A percentile compares a stretch with the other conserved stretches of the same genome.
Evolutionary conservation across 1,140 invertebrate species (phyloP).

Genomic region (Doryteuthis pealeii): DNA sequence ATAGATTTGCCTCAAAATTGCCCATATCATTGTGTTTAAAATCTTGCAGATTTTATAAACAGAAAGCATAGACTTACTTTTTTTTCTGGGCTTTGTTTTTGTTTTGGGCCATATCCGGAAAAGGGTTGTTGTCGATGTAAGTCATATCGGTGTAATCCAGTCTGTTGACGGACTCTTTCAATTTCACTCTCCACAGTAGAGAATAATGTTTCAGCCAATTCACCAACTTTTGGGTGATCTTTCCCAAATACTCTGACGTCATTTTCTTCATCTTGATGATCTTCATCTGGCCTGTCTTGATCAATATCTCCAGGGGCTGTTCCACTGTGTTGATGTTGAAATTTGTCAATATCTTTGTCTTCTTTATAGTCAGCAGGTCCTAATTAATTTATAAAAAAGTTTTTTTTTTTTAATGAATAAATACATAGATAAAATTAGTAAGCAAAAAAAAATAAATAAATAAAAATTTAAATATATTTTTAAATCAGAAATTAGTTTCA

Average conservation of each 20-base stretch:
- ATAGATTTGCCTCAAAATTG: too few relatives aligned
- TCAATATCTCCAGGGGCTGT: background rate
- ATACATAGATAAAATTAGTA: too few relatives aligned
- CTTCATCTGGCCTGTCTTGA: background rate
- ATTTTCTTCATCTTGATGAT: constrained; percentile 2
- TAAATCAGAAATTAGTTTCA: too few relatives aligned
- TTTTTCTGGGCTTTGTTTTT: background rate
- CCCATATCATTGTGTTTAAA: too few relatives aligned
- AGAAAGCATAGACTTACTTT: background rate
- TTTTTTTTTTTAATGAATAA: too few relatives aligned
- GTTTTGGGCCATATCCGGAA: background rate
- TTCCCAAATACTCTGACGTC: constrained; percentile 4
- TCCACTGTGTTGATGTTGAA: background rate
- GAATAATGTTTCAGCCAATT: background rate
- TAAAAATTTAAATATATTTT: too few relatives aligned
- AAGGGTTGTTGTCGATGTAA: background rate
- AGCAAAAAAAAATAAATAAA: too few relatives aligned
- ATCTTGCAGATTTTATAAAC: too few relatives aligned
- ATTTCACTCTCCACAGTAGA: background rate
- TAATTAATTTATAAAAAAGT: background rate
- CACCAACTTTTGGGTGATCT: background rate
- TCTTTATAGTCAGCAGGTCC: background rate
- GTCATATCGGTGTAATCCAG: background rate
- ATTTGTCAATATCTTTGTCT: constrained; percentile 8
- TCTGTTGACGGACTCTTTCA: background rate